Evolutionary conservation across 2,113 vertebrate genomes (phyloP).

Genomic region (Tragelaphus scriptus): DNA sequence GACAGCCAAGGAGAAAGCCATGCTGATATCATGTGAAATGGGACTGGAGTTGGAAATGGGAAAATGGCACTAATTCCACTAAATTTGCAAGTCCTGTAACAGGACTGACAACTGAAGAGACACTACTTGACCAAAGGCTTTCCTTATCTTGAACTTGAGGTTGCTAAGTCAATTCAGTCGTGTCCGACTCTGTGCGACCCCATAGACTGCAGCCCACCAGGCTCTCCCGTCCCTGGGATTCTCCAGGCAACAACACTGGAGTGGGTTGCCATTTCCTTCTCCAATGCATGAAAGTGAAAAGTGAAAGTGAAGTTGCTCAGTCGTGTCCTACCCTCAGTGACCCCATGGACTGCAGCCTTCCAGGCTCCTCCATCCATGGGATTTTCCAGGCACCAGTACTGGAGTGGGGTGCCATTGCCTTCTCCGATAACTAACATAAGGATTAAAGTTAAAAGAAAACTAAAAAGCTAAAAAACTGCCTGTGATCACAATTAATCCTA

Average conservation of each 20-base stretch:
- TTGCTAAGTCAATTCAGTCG: neutral
- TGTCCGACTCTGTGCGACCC: too few species aligned
- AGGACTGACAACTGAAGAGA: slow-evolving; percentile 39
- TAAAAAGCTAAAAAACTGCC: neutral
- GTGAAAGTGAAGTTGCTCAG: too few species aligned
- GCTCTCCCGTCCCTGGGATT: too few species aligned
- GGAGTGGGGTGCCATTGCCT: too few species aligned
- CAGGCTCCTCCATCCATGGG: too few species aligned
- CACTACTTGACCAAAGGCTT: slow-evolving; percentile 2
- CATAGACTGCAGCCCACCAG: too few species aligned
- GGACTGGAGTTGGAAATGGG: neutral
- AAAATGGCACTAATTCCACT: neutral
- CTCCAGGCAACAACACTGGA: too few species aligned
- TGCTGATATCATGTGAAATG: neutral
- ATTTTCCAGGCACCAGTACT: too few species aligned
- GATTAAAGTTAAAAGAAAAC: neutral
- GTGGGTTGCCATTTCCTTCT: too few species aligned
- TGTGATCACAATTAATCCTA: slow-evolving; percentile 1
- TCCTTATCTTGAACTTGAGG: slow-evolving; percentile 9
- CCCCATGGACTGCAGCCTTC: too few species aligned
- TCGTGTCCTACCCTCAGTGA: too few species aligned
- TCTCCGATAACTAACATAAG: slow-evolving; percentile 13
- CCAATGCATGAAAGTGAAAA: too few species aligned
- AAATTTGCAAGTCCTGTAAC: slow-evolving; percentile 27
- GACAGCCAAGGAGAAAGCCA: neutral